Evolutionary conservation across 2,797 vertebrate species (phyloP).

Genomic region (Myoxocephalus aenaeus): DNA sequence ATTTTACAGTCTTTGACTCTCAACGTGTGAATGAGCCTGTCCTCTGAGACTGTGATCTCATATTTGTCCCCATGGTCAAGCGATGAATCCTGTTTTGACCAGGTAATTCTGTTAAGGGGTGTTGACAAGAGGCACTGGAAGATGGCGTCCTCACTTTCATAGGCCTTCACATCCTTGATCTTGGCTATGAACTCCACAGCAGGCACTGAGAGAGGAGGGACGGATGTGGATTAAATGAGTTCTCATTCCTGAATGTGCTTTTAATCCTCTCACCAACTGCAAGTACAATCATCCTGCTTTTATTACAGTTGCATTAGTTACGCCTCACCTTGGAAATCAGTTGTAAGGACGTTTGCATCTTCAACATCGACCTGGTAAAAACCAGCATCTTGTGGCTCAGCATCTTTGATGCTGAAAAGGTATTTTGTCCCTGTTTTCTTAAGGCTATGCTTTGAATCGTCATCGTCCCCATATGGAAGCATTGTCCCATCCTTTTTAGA

Average conservation of each 20-base stretch:
- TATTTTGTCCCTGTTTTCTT: constrained; percentile 82
- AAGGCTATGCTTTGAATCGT: constrained; percentile 83
- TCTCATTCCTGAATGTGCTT: neutral
- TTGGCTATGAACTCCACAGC: constrained; percentile 77
- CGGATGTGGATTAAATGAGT: neutral
- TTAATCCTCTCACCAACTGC: neutral
- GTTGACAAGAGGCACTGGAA: constrained; percentile 86
- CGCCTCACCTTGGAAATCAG: constrained; percentile 83
- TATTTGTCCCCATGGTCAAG: constrained; percentile 83
- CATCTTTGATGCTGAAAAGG: constrained; percentile 86
- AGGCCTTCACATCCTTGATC: constrained; percentile 76
- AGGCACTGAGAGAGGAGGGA: constrained; percentile 71
- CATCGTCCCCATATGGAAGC: constrained; percentile 71
- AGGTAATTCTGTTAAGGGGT: constrained; percentile 83
- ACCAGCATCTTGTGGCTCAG: constrained; percentile 88
- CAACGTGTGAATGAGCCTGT: constrained; percentile 87
- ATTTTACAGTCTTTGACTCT: constrained; percentile 78
- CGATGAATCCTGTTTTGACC: constrained; percentile 81
- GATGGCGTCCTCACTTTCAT: constrained; percentile 79
- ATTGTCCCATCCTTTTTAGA: constrained; percentile 73
- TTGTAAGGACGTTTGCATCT: constrained; percentile 87
- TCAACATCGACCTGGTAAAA: constrained; percentile 92
- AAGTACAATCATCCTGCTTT: neutral
- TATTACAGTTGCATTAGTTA: neutral
- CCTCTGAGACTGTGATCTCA: constrained; percentile 83